These are phyloP conservation scores for Malachius bipustulatus DNA, from an alignment of 2,888 invertebrate species.

Conservation along the genomic window DNA sequence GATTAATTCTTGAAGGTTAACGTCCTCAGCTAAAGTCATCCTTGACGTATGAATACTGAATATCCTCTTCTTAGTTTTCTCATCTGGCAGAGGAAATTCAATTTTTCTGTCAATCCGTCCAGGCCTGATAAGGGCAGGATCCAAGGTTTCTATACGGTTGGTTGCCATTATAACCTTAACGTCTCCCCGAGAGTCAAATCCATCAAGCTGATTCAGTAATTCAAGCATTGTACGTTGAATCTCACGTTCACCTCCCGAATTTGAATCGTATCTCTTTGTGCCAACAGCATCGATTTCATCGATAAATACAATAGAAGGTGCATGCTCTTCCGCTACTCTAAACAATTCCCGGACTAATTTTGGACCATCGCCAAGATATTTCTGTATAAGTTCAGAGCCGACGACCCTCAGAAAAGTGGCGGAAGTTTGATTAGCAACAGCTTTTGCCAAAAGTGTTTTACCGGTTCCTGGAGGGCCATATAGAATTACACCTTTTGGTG, in stretches of 20 bases:
- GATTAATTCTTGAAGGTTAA: conserved; percentile 89
- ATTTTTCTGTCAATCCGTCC: conserved; percentile 97
- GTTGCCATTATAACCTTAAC: conserved; percentile 98
- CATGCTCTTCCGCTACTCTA: conserved; percentile 98
- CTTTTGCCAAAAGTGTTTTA: conserved; percentile 95
- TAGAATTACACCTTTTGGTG: conserved; percentile 97
- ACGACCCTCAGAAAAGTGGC: conserved; percentile 98
- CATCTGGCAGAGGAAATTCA: conserved; percentile 97
- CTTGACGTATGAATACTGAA: conserved; percentile 98
- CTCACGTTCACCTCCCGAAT: conserved; percentile 98
- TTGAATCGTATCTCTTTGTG: conserved; percentile 97
- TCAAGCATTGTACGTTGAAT: conserved; percentile 99
- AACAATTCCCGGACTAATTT: conserved; percentile 96
- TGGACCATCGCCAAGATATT: conserved; percentile 98
- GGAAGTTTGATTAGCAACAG: conserved; percentile 98
- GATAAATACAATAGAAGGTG: conserved; percentile 98
- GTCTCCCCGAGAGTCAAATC: conserved; percentile 93
- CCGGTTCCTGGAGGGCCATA: conserved; percentile 98
- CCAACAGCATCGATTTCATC: conserved; percentile 99
- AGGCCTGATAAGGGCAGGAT: conserved; percentile 96
- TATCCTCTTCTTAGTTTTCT: conserved; percentile 93
- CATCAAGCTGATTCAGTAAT: conserved; percentile 94
- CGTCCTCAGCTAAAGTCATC: conserved; percentile 96
- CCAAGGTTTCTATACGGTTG: conserved; percentile 95
- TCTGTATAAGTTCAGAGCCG: conserved; percentile 98